Evolutionary conservation across 2,888 invertebrate genomes (phyloP), one percentile per base, ranked within the genome.

Genomic region (Nomada lathburiana): DNA sequence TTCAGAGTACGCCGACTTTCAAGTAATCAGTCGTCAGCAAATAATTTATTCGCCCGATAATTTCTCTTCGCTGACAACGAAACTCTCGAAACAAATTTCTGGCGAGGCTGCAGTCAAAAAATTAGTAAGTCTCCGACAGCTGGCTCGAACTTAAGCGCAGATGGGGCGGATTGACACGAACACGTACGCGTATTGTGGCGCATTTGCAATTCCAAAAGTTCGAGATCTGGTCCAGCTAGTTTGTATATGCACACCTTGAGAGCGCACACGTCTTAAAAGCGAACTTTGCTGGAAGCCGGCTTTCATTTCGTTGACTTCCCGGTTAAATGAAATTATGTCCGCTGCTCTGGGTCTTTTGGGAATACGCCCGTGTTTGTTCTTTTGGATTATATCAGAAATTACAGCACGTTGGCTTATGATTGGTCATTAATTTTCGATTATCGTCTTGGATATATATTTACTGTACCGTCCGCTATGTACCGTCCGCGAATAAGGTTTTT

Each of bases 191-290:
- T 57, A 62, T 59, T 55, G 52, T 16, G 70, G 79, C 53, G 52
- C 76, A 80, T 80, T 76, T 67, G 76, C 70, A 76, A 80, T 80
- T 80, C 70, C 36, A 23, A 76, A 80, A 80, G 80, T 80, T 76
- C 16, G 29, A 13, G n/a, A 16, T 13, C 55, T 55, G 62, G 26
- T 57, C 44, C 18, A 20, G 18, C 16, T n/a, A 60, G 60, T 26
- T 76, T 71, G 16, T 71, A 55, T 23, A 47, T 50, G 60, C 68
- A 29, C 63, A 20, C 42, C 55, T 52, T 44, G 63, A 52, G 75
- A 42, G 36, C 20, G 52, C 50, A 20, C 1, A 55, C 52, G 23
- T 65, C 59, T 76, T 65, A 18, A 60, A 76, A 64, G 57, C 13
- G 29, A 78, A 75, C 63, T 79, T 74, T 16, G 18, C 1, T 18